phyloP scores from a whole-genome alignment of 2,797 vertebrate species.

The Tokudaia tokunoshimensis region DNA sequence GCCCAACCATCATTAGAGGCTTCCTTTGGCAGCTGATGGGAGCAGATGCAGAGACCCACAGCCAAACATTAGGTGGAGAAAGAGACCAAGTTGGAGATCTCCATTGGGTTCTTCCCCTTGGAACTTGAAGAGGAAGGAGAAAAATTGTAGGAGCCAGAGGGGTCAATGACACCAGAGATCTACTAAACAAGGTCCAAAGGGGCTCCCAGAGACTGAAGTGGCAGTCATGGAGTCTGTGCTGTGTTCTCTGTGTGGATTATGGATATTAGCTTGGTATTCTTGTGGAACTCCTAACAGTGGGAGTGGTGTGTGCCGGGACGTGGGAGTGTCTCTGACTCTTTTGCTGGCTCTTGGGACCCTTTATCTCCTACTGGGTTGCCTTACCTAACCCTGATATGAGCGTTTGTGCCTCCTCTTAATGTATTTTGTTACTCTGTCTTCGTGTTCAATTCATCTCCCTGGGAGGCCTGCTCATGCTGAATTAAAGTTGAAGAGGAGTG shows the following conservation, averaged over 20 bases:
- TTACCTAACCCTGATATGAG: neutral
- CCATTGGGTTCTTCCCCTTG: neutral
- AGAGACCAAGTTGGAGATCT: neutral
- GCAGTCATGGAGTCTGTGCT: neutral
- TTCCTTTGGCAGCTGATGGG: neutral
- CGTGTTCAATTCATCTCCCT: too few species aligned
- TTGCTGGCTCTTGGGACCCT: neutral
- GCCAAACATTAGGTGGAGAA: neutral
- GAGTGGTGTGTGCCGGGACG: too few species aligned
- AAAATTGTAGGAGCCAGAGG: neutral
- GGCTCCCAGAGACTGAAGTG: too few species aligned
- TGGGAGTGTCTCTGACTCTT: neutral
- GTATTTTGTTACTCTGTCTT: neutral
- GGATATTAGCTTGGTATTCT: neutral
- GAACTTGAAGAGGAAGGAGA: too few species aligned
- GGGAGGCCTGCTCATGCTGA: neutral
- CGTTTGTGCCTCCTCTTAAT: neutral
- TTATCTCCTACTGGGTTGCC: neutral
- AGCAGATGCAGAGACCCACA: neutral
- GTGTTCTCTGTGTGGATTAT: neutral
- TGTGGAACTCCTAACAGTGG: neutral
- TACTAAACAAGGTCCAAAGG: neutral
- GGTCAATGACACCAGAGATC: too few species aligned
- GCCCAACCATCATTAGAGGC: neutral
- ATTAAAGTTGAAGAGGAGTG: neutral